Conservation (phyloP, 2,113 vertebrate species). For the Zosterops japonicus region DNA sequence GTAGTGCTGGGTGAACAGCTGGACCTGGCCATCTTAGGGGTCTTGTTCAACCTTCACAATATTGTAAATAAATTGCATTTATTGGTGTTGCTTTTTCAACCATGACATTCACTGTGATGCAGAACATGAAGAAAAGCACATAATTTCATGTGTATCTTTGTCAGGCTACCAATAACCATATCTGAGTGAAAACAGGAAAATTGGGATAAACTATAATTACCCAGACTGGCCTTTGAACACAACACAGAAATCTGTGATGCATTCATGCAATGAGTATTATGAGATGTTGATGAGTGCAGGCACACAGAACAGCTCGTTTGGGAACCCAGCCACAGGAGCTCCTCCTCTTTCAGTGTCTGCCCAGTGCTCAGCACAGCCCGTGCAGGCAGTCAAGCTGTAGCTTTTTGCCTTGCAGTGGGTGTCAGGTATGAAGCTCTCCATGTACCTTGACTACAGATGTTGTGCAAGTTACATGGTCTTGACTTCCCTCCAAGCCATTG, state of each 20-base stretch:
- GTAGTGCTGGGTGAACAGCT: neutral
- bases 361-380: neutral
- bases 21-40: neutral
- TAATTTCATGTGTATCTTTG: neutral
- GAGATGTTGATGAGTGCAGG: neutral
- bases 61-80: neutral
- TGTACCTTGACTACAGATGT: accelerated
- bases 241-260: neutral
- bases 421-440: neutral
- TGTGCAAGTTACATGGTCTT: neutral
- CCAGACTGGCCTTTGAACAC: neutral
- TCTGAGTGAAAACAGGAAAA: neutral
- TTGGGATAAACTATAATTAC: neutral
- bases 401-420: neutral
- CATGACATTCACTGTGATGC: neutral
- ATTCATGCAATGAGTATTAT: neutral
- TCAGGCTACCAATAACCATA: neutral
- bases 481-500: neutral
- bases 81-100: neutral
- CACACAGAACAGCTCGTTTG: neutral
- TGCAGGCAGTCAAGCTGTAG: neutral
- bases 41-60: neutral
- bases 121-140: neutral
- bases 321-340: neutral
- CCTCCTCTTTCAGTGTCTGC: neutral